Evolutionary conservation across 2,113 vertebrate genomes (phyloP).

Genomic region (Microtus pennsylvanicus): DNA sequence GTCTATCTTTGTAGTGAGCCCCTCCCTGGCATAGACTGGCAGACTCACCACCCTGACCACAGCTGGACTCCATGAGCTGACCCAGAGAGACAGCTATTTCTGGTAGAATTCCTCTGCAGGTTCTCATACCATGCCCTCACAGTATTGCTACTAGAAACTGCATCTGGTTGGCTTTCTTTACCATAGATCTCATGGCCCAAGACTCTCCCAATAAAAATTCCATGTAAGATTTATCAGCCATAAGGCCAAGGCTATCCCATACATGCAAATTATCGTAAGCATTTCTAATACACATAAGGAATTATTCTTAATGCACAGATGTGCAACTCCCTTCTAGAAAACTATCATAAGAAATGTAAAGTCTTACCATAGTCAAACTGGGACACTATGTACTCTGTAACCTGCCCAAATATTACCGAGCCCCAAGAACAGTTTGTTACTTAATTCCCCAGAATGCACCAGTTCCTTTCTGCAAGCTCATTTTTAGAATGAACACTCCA

Average conservation of each 20-base stretch:
- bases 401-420: neutral
- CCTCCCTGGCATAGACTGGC: neutral
- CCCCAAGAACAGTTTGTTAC: neutral
- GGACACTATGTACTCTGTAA: neutral
- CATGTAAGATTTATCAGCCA: neutral
- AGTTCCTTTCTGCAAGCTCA: neutral
- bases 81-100: neutral
- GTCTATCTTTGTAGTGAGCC: neutral
- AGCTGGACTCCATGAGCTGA: neutral
- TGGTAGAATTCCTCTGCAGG: neutral
- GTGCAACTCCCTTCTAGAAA: neutral
- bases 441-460: neutral
- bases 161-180: neutral
- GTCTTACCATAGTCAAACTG: neutral
- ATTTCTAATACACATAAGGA: neutral
- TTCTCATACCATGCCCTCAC: neutral
- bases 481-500: neutral
- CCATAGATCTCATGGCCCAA: conserved; percentile 11
- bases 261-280: neutral
- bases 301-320: neutral
- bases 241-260: neutral
- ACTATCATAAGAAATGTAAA: conserved; percentile 30
- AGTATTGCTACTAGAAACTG: neutral
- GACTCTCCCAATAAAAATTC: neutral
- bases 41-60: neutral